Base-by-base conservation (phyloP, 2,113 vertebrate genomes). In the Pangasianodon hypophthalmus region DNA sequence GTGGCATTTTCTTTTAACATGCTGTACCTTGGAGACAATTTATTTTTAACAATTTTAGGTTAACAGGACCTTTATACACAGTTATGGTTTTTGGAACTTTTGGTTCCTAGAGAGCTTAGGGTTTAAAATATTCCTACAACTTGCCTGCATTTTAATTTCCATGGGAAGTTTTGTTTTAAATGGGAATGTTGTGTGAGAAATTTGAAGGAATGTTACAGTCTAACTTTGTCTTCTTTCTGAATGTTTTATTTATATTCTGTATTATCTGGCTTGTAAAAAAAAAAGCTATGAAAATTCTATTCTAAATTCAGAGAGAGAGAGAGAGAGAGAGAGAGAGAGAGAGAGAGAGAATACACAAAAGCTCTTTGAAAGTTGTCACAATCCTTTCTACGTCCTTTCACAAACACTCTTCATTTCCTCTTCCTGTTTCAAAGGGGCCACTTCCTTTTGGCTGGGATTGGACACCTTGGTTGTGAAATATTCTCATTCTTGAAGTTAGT, bases 401-500 rank as follows among this genome's bases (percentile, higher is more conserved):
- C 79, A 92, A 92, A 92, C 89, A 90, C 82, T 90, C 91, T 92
- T 88, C 69, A 84, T 77, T 60, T 92, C 91, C 91, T 85, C 84
- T 91, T 92, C 90, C 91, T 86, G 90, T 88, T 90, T 64, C 82
- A 86, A 62, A 86, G 69, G 86, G 83, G 83, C 91, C 67, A 19
- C 89, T 91, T 92, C 91, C 91, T 90, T 54, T 88, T 79, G 77
- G 88, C 50, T 18, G 41, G 81, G 67, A 88, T 84, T 75, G 88
- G 91, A 90, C 88, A 90, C 85, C 88, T 92, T 50, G n/a, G 54
- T 88, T 89, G 88, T 82, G 85, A 79, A 86, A 44, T 89, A 90
- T 88, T 81, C 71, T 69, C 75, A 32, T 73, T 62, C 46, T 48
- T 71, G 41, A 64, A 82, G 85, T 58, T 26, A 0, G 69, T n/a